Evolutionary conservation across 2,797 vertebrate species (phyloP), one percentile per base, ranked within the genome.

Genomic region (Hozukius guyotensis): DNA sequence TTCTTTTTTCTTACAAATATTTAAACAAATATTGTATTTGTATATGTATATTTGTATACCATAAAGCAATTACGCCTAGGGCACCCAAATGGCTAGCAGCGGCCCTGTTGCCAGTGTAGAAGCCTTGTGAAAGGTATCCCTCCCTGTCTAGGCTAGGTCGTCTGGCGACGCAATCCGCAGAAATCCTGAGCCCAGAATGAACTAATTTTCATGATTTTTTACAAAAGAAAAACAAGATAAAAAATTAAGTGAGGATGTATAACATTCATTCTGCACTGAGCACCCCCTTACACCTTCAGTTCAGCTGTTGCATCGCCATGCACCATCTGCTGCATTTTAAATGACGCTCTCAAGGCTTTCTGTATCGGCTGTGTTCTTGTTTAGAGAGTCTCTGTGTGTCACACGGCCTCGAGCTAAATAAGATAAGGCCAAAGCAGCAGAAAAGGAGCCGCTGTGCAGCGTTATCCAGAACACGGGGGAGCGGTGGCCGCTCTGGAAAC

Each of bases 291-390:
- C 66, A 85, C 78, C 71, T 82, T 81, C 78, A 81, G 72, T 62
- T 73, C 65, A 68, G 83, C 79, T 61, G 73, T 78, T 72, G 78
- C 75, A 77, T 77, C 63, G 55, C 46, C 7, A 24, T 22, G 49
- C 72, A 83, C 80, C 82, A 87, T 89, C 84, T 87, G 84, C 86
- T 87, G 86, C 82, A 88, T 89, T 78, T 64, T 57, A 87, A 88
- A 85, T 72, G 22, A 82, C 78, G 80, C 78, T 86, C 82, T 84
- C 64, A 78, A 84, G 82, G 88, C 84, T 85, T 81, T 84, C 36
- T 68, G 53, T 32, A 52, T 85, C 4, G n/a, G 31, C 76, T 81
- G 72, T 52, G 72, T 52, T 78, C 77, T 81, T 82, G 83, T 85
- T 57, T 67, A 55, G 64, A 69, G 76, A 22, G 63, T 36, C 36